Evolutionary conservation across 2,888 invertebrate genomes (phyloP).

Genomic region (Bombyx huttoni): DNA sequence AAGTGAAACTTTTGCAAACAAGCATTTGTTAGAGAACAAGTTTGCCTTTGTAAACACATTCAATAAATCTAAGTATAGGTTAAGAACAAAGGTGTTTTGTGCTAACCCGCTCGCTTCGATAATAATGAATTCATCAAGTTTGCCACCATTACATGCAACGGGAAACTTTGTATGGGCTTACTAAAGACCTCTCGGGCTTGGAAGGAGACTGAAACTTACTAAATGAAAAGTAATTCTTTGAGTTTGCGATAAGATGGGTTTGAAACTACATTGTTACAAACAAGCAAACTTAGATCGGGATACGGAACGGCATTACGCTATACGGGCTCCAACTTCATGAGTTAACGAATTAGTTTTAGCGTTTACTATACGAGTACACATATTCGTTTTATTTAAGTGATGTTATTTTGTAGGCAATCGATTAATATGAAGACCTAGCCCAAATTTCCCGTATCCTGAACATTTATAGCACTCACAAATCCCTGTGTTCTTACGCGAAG

Average conservation of each 20-base stretch:
- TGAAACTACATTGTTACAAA: neutral
- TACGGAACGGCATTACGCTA: too few species aligned
- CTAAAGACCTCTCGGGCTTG: neutral
- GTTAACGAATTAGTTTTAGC: too few species aligned
- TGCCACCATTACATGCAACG: neutral
- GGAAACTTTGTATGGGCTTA: neutral
- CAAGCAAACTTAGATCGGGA: neutral
- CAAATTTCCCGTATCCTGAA: neutral
- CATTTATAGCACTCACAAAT: constrained; percentile 3
- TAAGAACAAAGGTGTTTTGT: constrained; percentile 2
- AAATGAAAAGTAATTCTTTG: neutral
- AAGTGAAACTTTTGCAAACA: neutral
- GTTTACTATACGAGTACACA: too few species aligned
- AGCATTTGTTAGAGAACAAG: neutral
- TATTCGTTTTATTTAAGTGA: too few species aligned
- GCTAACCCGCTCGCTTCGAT: neutral
- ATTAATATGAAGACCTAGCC: too few species aligned
- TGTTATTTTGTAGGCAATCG: too few species aligned
- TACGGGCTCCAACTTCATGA: too few species aligned
- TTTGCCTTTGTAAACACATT: constrained; percentile 1
- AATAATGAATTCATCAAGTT: constrained; percentile 2
- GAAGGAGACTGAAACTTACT: neutral
- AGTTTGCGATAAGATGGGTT: neutral
- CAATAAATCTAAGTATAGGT: constrained; percentile 2
- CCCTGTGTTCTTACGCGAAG: constrained; percentile 6